Percentiles rank a stretch among this genome's conserved stretches.
These are phyloP conservation scores for Semnornis frantzii DNA, from an alignment of 2,113 vertebrate genomes.

Conservation along the genomic window DNA sequence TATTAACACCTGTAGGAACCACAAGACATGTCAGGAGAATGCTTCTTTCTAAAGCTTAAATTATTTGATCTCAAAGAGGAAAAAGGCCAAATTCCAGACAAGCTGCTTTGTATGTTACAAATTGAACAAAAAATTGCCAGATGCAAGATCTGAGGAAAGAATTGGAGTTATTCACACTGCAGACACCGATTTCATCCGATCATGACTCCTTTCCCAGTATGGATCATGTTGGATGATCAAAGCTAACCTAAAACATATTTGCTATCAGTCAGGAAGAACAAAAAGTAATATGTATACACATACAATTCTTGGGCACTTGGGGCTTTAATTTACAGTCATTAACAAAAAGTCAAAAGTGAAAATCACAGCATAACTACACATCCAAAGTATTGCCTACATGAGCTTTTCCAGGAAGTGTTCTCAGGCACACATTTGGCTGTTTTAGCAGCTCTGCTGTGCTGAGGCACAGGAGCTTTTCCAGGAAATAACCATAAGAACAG, in stretches of 20 bases:
- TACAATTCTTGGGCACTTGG: neutral
- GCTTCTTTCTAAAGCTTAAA: constrained; percentile 57
- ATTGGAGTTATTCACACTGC: constrained; percentile 4
- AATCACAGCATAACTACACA: neutral
- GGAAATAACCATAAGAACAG: neutral
- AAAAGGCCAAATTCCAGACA: constrained; percentile 64
- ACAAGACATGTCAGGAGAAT: constrained; percentile 48
- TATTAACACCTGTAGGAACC: constrained; percentile 65
- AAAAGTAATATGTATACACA: neutral
- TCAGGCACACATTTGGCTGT: accelerated
- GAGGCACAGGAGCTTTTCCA: neutral
- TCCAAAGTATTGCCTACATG: accelerated
- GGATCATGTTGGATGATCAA: neutral
- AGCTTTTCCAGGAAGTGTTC: neutral
- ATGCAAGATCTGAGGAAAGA: constrained; percentile 44
- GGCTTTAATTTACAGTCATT: neutral
- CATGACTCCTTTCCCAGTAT: neutral
- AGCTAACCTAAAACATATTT: neutral
- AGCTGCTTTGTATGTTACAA: constrained; percentile 58
- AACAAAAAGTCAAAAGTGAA: neutral
- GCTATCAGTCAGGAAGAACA: neutral
- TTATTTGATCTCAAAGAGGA: constrained; percentile 62
- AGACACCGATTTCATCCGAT: constrained; percentile 5
- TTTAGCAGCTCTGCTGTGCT: neutral
- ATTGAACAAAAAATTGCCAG: constrained; percentile 51